Base-by-base conservation (phyloP, 2,888 invertebrate species). In the Pristionchus exspectatus region DNA sequence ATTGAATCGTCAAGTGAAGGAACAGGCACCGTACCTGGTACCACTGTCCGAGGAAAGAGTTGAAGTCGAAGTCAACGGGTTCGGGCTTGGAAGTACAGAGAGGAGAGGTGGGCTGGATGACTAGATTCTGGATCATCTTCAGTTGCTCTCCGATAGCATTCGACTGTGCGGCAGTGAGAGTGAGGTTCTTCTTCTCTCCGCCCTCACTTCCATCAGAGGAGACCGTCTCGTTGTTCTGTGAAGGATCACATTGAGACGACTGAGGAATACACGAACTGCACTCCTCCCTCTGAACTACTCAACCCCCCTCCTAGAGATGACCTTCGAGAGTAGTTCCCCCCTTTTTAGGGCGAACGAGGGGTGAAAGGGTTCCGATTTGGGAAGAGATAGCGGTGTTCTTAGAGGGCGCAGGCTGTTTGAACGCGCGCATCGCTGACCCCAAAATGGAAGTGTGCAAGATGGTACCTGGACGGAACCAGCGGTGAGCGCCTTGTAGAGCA, bases 401-500 rank as follows among this genome's bases (percentile, higher is more conserved):
- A 54, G 69, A 69, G 85, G 69, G 33, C 30, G 16, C 59, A 83
- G 83, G 56, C 18, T 30, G 83, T 85, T 66, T 87, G 66, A 50
- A 30, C 85, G 14, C 63, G 44, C 44, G 10, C 44, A 12, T 50
- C 9, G 33, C n/a, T 66, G 30, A 33, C 87, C 69, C 66, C 87
- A 21, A 56, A 54, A 27, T 24, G 38, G 16, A 63, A 21, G 24
- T 21, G 63, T n/a, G n/a, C n/a, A n/a, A 3, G 24, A 50, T 50
- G 5, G 50, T 87, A 91, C 92, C 91, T 94, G 94, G 59, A 95
- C 90, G 5, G 93, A 92, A 30, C 93, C 93, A 54, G 93, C 92
- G 66, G 95, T 94, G 56, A 95, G 92, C 14, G 95, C 94, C 90
- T 94, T 95, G 94, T 95, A 95, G 74, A 95, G 91, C n/a, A 94